Evolutionary conservation across 2,888 invertebrate species (phyloP).

Genomic region (Lochmaea crataegi): DNA sequence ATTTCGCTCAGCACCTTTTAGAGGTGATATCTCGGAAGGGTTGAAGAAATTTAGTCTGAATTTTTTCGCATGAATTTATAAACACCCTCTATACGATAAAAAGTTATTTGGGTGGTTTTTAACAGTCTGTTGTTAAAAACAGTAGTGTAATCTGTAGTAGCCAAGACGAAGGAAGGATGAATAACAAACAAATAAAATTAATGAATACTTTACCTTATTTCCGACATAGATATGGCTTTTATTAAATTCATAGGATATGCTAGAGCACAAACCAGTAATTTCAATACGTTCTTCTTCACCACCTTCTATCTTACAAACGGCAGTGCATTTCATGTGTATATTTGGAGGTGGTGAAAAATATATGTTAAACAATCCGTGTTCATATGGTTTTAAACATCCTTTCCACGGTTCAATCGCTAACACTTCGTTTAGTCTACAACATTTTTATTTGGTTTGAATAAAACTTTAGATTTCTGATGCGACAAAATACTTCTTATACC

Average conservation of each 20-base stretch:
- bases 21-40: too few relatives aligned
- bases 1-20: too few relatives aligned
- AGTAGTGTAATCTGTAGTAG: too few relatives aligned
- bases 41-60: too few relatives aligned
- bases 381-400: conserved; percentile 68
- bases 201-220: conserved; percentile 56
- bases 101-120: too few relatives aligned
- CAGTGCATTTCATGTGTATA: conserved; percentile 64
- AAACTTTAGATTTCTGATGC: too few relatives aligned
- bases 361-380: conserved; percentile 65
- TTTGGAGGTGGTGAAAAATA: conserved; percentile 66
- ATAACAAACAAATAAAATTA: neutral
- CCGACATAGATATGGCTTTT: conserved; percentile 62
- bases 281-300: conserved; percentile 69
- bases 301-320: conserved; percentile 69
- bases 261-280: conserved; percentile 68
- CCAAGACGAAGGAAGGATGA: too few relatives aligned
- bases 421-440: conserved; percentile 25
- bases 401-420: conserved; percentile 64
- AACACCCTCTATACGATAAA: too few relatives aligned
- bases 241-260: conserved; percentile 67
- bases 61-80: too few relatives aligned
- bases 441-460: too few relatives aligned
- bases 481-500: too few relatives aligned
- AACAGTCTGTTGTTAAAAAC: too few relatives aligned